These are phyloP conservation scores for Plagodis dolabraria DNA, from an alignment of 2,888 invertebrate species.

Conservation along the genomic window DNA sequence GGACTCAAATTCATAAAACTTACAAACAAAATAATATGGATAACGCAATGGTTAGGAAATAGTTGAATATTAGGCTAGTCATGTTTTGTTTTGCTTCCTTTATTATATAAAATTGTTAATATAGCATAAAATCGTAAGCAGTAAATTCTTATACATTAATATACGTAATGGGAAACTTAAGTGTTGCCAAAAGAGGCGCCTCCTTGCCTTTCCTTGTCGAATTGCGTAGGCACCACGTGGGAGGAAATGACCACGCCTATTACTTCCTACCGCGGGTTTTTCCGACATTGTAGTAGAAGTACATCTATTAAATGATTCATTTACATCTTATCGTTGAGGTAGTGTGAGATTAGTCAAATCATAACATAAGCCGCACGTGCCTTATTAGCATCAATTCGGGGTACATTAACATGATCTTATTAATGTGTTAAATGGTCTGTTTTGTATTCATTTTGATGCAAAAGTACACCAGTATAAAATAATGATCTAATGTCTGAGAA, in stretches of 20 bases:
- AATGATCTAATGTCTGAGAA: too few species aligned
- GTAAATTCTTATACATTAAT: background rate
- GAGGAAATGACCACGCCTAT: conserved; percentile 14
- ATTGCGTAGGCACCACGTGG: conserved; percentile 1
- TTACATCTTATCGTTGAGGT: conserved; percentile 2
- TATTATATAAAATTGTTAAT: too few species aligned
- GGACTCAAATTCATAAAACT: too few species aligned
- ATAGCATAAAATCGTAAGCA: too few species aligned
- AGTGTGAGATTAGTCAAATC: conserved; percentile 6
- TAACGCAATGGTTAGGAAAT: too few species aligned
- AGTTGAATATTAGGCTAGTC: too few species aligned
- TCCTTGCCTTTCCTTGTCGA: background rate
- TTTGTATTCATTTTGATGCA: too few species aligned
- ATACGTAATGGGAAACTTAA: background rate
- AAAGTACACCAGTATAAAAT: too few species aligned
- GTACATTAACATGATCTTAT: conserved; percentile 1
- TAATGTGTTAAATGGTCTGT: too few species aligned
- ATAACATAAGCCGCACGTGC: background rate
- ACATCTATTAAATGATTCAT: conserved; percentile 18
- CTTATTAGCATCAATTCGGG: background rate
- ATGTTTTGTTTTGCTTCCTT: too few species aligned
- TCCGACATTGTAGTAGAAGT: conserved; percentile 9
- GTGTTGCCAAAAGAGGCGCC: background rate
- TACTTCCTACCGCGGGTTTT: conserved; percentile 14
- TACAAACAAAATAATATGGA: too few species aligned